A percentile compares a stretch with the other conserved stretches of the same genome.
Evolutionary conservation across 2,113 vertebrate species (phyloP).

Genomic region (Puffinus mauretanicus): DNA sequence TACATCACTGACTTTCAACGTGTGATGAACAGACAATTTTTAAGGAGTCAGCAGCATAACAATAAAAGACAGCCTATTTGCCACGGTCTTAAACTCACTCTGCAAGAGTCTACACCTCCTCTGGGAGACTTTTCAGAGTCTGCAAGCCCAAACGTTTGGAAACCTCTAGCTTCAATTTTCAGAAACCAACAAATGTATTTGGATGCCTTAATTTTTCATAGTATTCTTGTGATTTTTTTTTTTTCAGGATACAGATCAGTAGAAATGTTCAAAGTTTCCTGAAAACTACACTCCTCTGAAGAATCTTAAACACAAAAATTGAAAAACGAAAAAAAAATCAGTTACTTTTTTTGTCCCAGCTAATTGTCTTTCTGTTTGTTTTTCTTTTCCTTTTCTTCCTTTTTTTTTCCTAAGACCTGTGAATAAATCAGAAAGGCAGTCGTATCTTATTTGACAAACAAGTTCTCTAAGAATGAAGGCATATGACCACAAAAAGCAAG

Average conservation of each 20-base stretch:
- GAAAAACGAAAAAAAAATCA: rapidly evolving
- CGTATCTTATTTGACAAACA: background rate
- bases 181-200: background rate
- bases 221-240: background rate
- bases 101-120: background rate
- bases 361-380: background rate
- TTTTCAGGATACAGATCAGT: background rate
- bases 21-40: background rate
- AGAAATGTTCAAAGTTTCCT: background rate
- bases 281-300: background rate
- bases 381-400: background rate
- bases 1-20: background rate
- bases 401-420: background rate
- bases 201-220: background rate
- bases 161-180: background rate
- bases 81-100: background rate
- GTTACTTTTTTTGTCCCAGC: background rate
- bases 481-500: background rate
- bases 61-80: background rate
- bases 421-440: background rate
- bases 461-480: background rate
- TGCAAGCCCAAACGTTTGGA: background rate
- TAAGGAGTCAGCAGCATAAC: background rate
- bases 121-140: background rate
- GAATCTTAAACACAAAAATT: background rate